These are phyloP conservation scores for Drosophila repleta DNA, from an alignment of 1,140 invertebrate genomes.

Conservation along the genomic window DNA sequence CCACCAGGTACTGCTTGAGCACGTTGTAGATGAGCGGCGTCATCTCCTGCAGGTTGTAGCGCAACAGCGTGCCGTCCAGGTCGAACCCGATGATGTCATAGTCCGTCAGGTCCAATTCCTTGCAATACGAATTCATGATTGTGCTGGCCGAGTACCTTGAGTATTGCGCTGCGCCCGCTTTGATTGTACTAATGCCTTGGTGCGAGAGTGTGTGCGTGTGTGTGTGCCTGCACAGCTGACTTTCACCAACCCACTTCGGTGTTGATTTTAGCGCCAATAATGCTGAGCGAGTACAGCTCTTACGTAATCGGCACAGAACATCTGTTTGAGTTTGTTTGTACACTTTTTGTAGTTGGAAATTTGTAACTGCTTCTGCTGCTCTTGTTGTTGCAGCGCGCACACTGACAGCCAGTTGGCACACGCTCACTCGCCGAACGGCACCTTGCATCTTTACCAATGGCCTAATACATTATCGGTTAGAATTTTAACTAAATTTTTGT, in stretches of 20 bases:
- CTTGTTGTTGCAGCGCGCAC: slow-evolving; percentile 39
- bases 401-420: slow-evolving; percentile 14
- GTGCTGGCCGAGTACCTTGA: slow-evolving; percentile 77
- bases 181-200: background rate
- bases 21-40: slow-evolving; percentile 87
- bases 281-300: slow-evolving; percentile 13
- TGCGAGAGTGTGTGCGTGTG: slow-evolving; percentile 2
- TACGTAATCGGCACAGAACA: slow-evolving; percentile 60
- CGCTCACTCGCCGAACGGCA: slow-evolving; percentile 25
- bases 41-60: slow-evolving; percentile 87
- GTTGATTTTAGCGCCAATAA: slow-evolving; percentile 57
- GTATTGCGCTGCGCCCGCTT: slow-evolving; percentile 24
- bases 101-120: slow-evolving; percentile 85
- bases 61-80: slow-evolving; percentile 90
- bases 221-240: slow-evolving; percentile 18
- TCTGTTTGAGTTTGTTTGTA: slow-evolving; percentile 57
- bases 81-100: slow-evolving; percentile 93
- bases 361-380: slow-evolving; percentile 21
- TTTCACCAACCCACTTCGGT: slow-evolving; percentile 2
- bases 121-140: slow-evolving; percentile 68
- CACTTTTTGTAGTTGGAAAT: slow-evolving; percentile 9
- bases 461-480: slow-evolving; percentile 24
- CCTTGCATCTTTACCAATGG: slow-evolving; percentile 22
- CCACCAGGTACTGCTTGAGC: slow-evolving; percentile 87
- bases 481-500: slow-evolving; percentile 10